Base-by-base conservation (phyloP, 2,888 invertebrate species). In the Hartigia nigra region DNA sequence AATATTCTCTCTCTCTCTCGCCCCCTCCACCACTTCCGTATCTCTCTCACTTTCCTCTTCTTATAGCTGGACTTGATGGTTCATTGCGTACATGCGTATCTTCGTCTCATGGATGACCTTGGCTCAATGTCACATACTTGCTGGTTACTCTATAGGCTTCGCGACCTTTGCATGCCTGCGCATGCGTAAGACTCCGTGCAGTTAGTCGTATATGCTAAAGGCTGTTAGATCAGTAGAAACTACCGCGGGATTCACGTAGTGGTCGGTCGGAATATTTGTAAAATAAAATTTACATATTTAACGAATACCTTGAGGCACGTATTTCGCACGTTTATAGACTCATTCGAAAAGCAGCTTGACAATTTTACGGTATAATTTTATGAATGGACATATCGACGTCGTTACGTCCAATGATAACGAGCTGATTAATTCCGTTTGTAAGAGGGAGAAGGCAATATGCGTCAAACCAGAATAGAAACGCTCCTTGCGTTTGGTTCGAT, bases 71-170 rank as follows among this genome's bases (percentile, higher is more conserved):
- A 31, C 37, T 74, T 32, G 70, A 32, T 74, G 74, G 72, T 77
- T 81, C 72, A 70, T 74, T 78, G 77, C 37, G 31, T 34, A n/a
- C 34, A 23, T 78, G 70, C 74, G 78, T 80, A 79, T 78, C 79
- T 75, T 81, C 77, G 82, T 81, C 72, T 82, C 81, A 80, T 82
- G 82, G 74, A 79, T 85, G 87, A 82, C 87, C 87, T 87, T 87
- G 87, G 82, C 85, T 87, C 87, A 87, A 87, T 87, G 87, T 87
- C 87, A 83, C 85, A 81, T 82, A 72, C 72, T 84, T 81, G 80
- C 74, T 78, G 81, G 34, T 78, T 80, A 75, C 77, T 82, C 78
- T 77, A 77, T 76, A 76, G 35, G 78, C 76, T 23, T 23, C 55
- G 2, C 55, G 55, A 55, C 55, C 55, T 55, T 55, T 55, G 55